Base-by-base conservation (phyloP, 2,797 vertebrate genomes). In the Neosilurus hyrtlii region DNA sequence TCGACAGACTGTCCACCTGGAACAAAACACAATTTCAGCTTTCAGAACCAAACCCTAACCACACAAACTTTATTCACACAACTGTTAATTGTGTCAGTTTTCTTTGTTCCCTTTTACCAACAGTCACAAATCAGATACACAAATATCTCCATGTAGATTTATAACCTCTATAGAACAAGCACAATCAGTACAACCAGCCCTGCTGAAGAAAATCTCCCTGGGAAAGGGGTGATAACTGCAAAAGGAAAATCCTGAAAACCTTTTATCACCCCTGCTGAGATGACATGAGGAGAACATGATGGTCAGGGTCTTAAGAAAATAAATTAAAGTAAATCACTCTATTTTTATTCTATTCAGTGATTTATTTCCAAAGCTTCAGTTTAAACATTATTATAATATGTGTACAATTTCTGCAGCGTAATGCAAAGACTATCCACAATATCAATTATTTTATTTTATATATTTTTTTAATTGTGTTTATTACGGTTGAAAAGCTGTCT, bases 1-100 rank as follows among this genome's bases (percentile, higher is more conserved):
- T 93, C 83, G 93, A 96, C 82, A 97, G 87, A 59, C 87, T 84
- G 81, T 96, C 94, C 91, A 99, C 86, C 98, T 99, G 88, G n/a
- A 81, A 18, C 7, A 82, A 30, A 20, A 68, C 4, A 43, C 0
- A 0, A 15, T 15, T 24, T 49, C 22, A 24, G 57, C 1, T 75
- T 57, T 12, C 59, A 37, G n/a, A 30, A 15, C 14, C 43, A 6
- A 26, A 54, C 24, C 15, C 20, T 12, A 4, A 56, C 3, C 49
- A 30, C 12, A 52, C 14, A 10, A 7, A 70, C 9, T 16, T 9
- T 24, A 26, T 52, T 52, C 12, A 71, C 26, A 26, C 30, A 65
- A 26, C 2, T 30, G 15, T 26, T 26, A 24, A 26, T 26, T 14
- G 3, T 12, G 15, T 30, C 65, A 35, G 15, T 37, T 2, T 9